Conservation (phyloP, 2,888 invertebrate genomes). For the Fragum whitleyi region DNA sequence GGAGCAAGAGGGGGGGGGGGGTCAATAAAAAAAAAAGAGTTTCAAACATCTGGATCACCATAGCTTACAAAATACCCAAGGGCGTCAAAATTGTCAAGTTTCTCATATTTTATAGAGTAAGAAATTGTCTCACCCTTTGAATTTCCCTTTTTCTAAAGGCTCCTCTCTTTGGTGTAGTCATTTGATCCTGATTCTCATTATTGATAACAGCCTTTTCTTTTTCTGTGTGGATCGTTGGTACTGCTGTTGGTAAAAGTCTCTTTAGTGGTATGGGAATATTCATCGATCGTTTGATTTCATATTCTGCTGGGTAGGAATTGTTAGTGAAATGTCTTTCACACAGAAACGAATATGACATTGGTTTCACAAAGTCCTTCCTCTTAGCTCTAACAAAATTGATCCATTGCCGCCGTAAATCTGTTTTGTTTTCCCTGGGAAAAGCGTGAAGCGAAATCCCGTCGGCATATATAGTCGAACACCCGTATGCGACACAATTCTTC, state of each 20-base stretch:
- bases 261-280: not conserved
- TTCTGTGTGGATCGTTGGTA: not conserved
- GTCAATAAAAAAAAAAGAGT: too few species aligned
- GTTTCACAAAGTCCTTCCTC: not conserved
- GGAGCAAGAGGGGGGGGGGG: too few species aligned
- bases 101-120: too few species aligned
- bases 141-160: too few species aligned
- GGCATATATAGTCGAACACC: not conserved
- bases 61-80: too few species aligned
- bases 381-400: not conserved
- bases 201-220: too few species aligned
- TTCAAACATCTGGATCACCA: too few species aligned
- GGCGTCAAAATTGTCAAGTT: too few species aligned
- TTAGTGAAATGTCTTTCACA: not conserved
- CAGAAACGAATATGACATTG: not conserved
- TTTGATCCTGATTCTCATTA: too few species aligned
- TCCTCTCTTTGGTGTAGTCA: too few species aligned
- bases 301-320: not conserved
- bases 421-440: not conserved
- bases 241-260: not conserved
- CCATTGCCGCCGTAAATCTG: not conserved
- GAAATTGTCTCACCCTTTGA: too few species aligned
- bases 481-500: too few species aligned
- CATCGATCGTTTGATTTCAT: not conserved
- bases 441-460: not conserved